Conservation (phyloP, 92 coral and sea anemone genomes). For the Siderastrea siderea region DNA sequence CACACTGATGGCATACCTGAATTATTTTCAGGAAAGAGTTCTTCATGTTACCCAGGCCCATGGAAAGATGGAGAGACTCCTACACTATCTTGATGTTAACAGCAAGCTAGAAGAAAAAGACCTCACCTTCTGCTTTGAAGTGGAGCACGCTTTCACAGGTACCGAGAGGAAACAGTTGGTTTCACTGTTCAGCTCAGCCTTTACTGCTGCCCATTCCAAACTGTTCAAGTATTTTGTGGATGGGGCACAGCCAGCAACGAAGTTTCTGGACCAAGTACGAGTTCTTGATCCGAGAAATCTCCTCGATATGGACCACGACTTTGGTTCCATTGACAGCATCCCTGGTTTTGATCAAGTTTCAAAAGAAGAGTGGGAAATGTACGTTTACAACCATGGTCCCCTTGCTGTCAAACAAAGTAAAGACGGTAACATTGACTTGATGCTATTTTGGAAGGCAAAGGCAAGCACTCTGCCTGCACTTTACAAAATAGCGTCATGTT, state of each 20-base stretch:
- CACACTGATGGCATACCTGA: constrained; percentile 41
- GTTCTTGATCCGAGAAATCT: constrained; percentile 61
- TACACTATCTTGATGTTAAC: constrained; percentile 48
- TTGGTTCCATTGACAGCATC: background rate
- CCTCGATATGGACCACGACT: background rate
- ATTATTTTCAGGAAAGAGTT: constrained; percentile 58
- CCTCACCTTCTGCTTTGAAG: constrained; percentile 46
- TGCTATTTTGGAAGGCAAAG: background rate
- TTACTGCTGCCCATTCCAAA: background rate
- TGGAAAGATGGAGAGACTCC: constrained; percentile 49
- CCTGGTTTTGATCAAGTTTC: background rate
- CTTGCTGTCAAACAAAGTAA: background rate
- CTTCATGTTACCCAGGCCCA: constrained; percentile 59
- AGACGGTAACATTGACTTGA: background rate
- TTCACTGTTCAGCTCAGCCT: constrained; percentile 14
- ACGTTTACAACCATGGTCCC: background rate
- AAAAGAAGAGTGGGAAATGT: background rate
- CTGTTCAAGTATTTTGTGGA: background rate
- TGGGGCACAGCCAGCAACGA: constrained; percentile 19
- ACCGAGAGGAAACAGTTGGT: constrained; percentile 49
- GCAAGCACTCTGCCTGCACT: background rate
- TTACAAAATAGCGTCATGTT: background rate
- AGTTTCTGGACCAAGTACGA: constrained; percentile 52
- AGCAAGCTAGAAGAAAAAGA: constrained; percentile 35
- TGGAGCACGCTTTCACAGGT: constrained; percentile 13